These are phyloP conservation scores for Bombus soroeensis DNA, from an alignment of 1,140 invertebrate species.

Conservation along the genomic window DNA sequence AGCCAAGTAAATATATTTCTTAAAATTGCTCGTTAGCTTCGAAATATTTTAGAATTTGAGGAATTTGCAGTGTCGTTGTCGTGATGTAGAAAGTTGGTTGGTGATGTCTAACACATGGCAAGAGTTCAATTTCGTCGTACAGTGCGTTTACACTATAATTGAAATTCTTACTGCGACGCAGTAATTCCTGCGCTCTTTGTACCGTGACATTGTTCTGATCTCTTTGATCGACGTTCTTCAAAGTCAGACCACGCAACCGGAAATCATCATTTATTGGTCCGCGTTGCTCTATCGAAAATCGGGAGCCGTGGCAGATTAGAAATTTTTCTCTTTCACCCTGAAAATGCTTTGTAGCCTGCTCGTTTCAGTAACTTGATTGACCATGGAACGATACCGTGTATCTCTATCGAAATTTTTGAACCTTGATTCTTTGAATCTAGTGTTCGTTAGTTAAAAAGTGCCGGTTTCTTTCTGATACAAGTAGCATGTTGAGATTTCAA, in stretches of 20 bases:
- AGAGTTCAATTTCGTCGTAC: slow-evolving; percentile 30
- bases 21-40: not conserved
- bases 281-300: not conserved
- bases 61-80: slow-evolving; percentile 39
- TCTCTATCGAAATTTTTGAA: not conserved
- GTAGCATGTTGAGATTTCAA: not conserved
- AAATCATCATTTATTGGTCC: slow-evolving; percentile 62
- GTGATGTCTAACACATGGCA: slow-evolving; percentile 39
- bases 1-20: not conserved
- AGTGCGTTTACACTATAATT: slow-evolving; percentile 54
- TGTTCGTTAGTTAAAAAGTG: not conserved
- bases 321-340: not conserved
- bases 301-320: not conserved
- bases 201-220: not conserved
- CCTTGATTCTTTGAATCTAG: not conserved
- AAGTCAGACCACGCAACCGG: slow-evolving; percentile 45
- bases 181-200: slow-evolving; percentile 61
- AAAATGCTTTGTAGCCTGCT: not conserved
- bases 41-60: slow-evolving; percentile 29
- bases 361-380: not conserved
- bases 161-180: slow-evolving; percentile 60
- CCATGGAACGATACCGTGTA: not conserved
- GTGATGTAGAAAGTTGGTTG: slow-evolving; percentile 1
- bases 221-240: slow-evolving; percentile 63
- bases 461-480: not conserved